Conservation (phyloP, 2,888 invertebrate species). For the Tuta absoluta region DNA sequence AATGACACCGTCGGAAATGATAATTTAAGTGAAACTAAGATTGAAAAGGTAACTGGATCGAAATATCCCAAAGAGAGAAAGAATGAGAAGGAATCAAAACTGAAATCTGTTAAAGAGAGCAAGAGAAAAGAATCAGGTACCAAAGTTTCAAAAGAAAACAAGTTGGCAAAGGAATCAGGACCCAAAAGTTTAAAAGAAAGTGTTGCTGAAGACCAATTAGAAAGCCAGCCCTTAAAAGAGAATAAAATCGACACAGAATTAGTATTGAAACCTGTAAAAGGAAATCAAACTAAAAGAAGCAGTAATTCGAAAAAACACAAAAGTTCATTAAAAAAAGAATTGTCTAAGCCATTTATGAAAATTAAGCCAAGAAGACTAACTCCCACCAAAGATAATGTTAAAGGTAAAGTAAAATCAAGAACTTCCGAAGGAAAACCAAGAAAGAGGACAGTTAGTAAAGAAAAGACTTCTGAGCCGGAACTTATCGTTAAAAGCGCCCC, state of each 20-base stretch:
- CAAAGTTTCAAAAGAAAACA: background rate
- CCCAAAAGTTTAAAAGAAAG: slow-evolving; percentile 41
- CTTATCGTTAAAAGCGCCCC: slow-evolving; percentile 45
- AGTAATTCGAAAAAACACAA: slow-evolving; percentile 48
- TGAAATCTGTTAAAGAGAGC: background rate
- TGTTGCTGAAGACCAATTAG: slow-evolving; percentile 31
- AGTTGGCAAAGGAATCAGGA: slow-evolving; percentile 33
- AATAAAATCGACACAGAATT: slow-evolving; percentile 19
- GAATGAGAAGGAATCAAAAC: background rate
- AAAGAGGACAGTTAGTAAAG: slow-evolving; percentile 49
- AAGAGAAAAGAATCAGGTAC: background rate
- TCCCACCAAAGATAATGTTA: slow-evolving; percentile 52
- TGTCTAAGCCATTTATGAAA: slow-evolving; percentile 63
- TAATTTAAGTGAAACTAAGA: background rate
- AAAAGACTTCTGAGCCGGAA: slow-evolving; percentile 41
- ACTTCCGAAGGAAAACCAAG: slow-evolving; percentile 40
- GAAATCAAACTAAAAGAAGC: slow-evolving; percentile 32
- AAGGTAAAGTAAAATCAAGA: slow-evolving; percentile 45
- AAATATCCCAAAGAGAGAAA: background rate
- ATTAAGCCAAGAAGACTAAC: slow-evolving; percentile 64
- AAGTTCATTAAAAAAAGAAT: slow-evolving; percentile 57
- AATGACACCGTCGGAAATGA: slow-evolving; percentile 43
- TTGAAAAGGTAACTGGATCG: background rate
- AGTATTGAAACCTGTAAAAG: slow-evolving; percentile 41
- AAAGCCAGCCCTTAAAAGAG: slow-evolving; percentile 38